Percentiles rank a stretch among this genome's conserved stretches.
Evolutionary conservation across 2,797 vertebrate species (phyloP).

Genomic region (Dryobates pubescens): DNA sequence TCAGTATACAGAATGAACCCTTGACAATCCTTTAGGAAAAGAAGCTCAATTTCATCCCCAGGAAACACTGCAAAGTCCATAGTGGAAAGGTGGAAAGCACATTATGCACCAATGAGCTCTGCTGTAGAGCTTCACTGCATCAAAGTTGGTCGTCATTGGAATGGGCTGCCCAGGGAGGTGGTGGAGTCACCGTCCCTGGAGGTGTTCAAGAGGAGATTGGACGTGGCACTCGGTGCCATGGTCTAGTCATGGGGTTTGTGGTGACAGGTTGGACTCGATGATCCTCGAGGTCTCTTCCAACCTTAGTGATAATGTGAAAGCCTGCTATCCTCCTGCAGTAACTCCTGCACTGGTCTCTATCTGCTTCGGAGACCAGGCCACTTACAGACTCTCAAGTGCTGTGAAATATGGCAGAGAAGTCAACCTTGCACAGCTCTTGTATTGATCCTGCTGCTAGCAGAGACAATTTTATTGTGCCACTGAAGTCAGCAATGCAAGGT

Average conservation of each 20-base stretch:
- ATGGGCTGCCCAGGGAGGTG: too few species aligned
- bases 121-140: neutral
- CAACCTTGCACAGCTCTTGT: neutral
- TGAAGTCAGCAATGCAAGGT: neutral
- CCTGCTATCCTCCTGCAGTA: neutral
- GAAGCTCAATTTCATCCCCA: neutral
- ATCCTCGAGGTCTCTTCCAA: too few species aligned
- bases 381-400: neutral
- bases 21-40: neutral
- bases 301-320: too few species aligned
- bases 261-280: too few species aligned
- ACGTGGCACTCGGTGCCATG: too few species aligned
- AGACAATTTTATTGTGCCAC: neutral
- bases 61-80: neutral
- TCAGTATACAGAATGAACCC: neutral
- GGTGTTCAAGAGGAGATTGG: too few species aligned
- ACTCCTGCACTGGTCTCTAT: neutral
- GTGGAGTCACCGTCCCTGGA: too few species aligned
- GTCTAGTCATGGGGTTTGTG: too few species aligned
- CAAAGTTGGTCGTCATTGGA: too few species aligned
- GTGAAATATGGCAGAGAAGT: neutral
- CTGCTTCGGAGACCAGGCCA: neutral
- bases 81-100: neutral
- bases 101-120: neutral
- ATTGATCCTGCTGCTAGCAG: neutral